phyloP scores from a whole-genome alignment of 2,113 vertebrate genomes.

The Hemiscyllium ocellatum region DNA sequence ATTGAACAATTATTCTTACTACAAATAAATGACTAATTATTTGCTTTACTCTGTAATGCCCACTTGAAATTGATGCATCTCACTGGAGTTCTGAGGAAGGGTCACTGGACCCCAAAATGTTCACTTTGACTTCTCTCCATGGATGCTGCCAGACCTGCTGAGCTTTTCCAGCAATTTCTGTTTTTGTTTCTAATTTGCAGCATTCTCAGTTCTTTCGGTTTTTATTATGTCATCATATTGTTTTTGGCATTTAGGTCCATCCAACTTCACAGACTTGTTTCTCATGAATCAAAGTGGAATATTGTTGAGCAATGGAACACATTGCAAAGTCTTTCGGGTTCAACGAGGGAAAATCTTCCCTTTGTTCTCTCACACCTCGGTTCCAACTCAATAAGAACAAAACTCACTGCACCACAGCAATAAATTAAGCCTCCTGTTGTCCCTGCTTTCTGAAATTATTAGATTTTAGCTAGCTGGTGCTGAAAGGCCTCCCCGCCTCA shows the following conservation, averaged over 20 bases:
- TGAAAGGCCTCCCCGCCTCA: too few relatives aligned
- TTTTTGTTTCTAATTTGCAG: too few relatives aligned
- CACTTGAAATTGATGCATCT: background rate
- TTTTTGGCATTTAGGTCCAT: background rate
- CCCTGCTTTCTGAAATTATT: background rate
- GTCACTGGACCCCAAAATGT: too few relatives aligned
- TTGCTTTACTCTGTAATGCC: background rate
- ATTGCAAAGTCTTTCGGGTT: background rate
- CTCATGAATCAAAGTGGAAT: background rate
- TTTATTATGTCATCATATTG: background rate
- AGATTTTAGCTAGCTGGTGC: too few relatives aligned
- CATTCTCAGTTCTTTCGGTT: too few relatives aligned
- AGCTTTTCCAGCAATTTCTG: too few relatives aligned
- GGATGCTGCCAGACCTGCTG: too few relatives aligned
- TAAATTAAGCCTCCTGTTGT: too few relatives aligned
- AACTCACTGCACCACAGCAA: background rate
- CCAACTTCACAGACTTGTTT: background rate
- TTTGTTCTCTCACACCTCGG: background rate
- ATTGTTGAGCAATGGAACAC: background rate
- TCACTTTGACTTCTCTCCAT: too few relatives aligned
- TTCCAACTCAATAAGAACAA: background rate
- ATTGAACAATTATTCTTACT: background rate
- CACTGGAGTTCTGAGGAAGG: too few relatives aligned
- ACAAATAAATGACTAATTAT: background rate
- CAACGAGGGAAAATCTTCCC: background rate